Evolutionary conservation across 2,888 invertebrate genomes (phyloP), one percentile per base, ranked within the genome.

Genomic region (Caenorhabditis japonica): DNA sequence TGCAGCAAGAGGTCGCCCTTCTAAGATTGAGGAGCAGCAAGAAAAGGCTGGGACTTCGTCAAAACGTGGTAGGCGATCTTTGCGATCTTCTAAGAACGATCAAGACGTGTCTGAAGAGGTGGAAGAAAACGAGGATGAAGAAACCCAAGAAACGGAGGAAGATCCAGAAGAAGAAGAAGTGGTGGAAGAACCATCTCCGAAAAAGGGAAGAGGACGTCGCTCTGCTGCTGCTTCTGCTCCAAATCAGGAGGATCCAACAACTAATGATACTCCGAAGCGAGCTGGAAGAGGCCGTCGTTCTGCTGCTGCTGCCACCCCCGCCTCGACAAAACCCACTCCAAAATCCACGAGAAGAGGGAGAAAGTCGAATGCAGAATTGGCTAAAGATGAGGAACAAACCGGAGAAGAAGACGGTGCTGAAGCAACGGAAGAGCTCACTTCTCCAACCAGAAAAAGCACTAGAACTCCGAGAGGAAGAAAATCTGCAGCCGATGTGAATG

Each of bases 381-480:
- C 44, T 4, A 27, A 49, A 27, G 62, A 39, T 33, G 58, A 27
- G 33, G 49, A 68, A 44, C 66, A 64, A 30, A 8, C 17, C 2
- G 36, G n/a, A 17, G 19, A 34, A 49, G 52, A 43, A 36, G 38
- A 44, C 13, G 68, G n/a, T n/a, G n/a, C n/a, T n/a, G n/a, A 58
- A 17, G 41, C 10, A 12, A 66, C 23, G 13, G 60, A 62, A 15
- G 56, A 47, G 30, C 1, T 15, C 3, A 5, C 43, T 8, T 13
- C 21, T 46, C 19, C 23, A 13, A 23, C 30, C 30, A 46, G 23
- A 15, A 60, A 39, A 15, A 38, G 17, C 5, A 51, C 43, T n/a
- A 12, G 53, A 3, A 55, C 68, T 34, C 44, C 41, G 21, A 43
- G 72, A 69, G 56, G 52, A 34, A 30, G 53, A 19, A 58, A 55